Evolutionary conservation across 2,113 vertebrate species (phyloP).

Genomic region (Podilymbus podiceps): DNA sequence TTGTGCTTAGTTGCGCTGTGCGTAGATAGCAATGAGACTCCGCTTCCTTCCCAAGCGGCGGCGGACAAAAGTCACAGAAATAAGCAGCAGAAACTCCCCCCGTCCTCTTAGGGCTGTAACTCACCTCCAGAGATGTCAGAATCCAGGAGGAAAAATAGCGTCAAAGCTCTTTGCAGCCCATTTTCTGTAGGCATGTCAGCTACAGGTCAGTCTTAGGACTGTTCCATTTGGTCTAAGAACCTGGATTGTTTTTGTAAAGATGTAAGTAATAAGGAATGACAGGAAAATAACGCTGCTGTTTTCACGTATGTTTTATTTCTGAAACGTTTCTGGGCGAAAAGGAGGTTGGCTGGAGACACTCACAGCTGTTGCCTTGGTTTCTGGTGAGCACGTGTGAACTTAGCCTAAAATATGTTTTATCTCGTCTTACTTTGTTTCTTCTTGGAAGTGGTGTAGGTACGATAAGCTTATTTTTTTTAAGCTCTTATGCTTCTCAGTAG

Average conservation of each 20-base stretch:
- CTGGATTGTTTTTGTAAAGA: not conserved
- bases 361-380: not conserved
- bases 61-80: not conserved
- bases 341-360: not conserved
- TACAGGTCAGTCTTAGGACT: not conserved
- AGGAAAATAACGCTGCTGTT: not conserved
- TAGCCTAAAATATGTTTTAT: not conserved
- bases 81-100: not conserved
- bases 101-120: not conserved
- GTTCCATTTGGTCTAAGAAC: not conserved
- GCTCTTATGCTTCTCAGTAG: not conserved
- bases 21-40: not conserved
- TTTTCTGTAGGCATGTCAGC: not conserved
- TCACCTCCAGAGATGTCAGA: not conserved
- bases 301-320: not conserved
- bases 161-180: not conserved
- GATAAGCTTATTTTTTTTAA: constrained; percentile 2
- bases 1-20: not conserved
- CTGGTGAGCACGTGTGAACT: not conserved
- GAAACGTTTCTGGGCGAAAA: not conserved
- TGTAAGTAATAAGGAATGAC: not conserved
- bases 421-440: not conserved
- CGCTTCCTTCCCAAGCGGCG: not conserved
- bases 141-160: not conserved
- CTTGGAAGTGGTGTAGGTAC: not conserved